Conservation (phyloP, 1,140 invertebrate species). For the Hylaeus volcanicus region DNA sequence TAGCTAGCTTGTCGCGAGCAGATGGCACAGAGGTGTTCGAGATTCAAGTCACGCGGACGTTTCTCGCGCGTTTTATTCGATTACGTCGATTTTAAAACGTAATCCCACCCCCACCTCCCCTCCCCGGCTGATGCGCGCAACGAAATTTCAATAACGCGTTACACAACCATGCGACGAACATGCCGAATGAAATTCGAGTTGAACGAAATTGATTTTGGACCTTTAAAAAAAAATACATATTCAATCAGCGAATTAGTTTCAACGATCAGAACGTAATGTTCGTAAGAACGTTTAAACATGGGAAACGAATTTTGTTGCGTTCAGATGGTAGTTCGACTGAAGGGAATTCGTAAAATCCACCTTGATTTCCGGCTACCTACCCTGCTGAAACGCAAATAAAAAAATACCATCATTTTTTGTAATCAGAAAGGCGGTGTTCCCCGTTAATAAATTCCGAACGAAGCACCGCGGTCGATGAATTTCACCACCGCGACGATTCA, state of each 20-base stretch:
- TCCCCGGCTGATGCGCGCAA: neutral
- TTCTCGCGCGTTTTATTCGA: slow-evolving; percentile 39
- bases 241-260: too few relatives aligned
- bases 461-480: slow-evolving; percentile 15
- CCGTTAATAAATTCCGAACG: slow-evolving; percentile 12
- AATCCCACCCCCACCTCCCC: too few relatives aligned
- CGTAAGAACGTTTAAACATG: too few relatives aligned
- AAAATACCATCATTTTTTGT: too few relatives aligned
- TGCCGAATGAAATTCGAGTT: neutral
- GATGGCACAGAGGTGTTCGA: neutral
- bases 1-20: slow-evolving; percentile 24
- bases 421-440: too few relatives aligned
- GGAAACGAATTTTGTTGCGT: too few relatives aligned
- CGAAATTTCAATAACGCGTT: slow-evolving; percentile 42
- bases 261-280: too few relatives aligned
- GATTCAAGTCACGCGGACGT: slow-evolving; percentile 37
- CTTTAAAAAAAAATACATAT: too few relatives aligned
- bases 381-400: too few relatives aligned
- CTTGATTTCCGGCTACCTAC: too few relatives aligned
- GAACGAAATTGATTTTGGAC: neutral
- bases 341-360: too few relatives aligned
- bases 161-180: slow-evolving; percentile 9
- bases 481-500: slow-evolving; percentile 13
- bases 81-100: slow-evolving; percentile 31
- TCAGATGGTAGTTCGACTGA: too few relatives aligned